Base-by-base conservation (phyloP, 2,888 invertebrate species). In the Chymomyza amoena region DNA sequence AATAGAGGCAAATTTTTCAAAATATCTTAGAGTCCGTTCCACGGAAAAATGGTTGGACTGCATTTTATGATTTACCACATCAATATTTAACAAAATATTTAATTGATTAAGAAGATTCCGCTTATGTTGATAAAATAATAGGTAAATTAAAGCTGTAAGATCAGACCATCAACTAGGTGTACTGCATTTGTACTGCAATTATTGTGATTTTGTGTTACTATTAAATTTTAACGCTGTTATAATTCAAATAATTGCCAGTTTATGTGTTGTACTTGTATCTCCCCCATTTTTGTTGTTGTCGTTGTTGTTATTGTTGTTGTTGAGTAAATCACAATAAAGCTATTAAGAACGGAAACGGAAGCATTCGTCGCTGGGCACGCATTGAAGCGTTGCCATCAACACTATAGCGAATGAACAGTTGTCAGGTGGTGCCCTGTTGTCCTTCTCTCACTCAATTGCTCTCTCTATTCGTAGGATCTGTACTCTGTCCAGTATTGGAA, bases 341-440 rank as follows among this genome's bases (percentile, higher is more conserved):
- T 87, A 89, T 87, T 83, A 83, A 81, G 79, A 90, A 83, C 90
- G 89, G 89, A 89, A 89, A 84, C 90, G 89, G 89, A 89, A 89
- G 89, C 90, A 87, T 86, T 87, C 90, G 80, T 88, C 84, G 89
- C 79, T 89, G 89, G 81, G 82, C 80, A 89, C 87, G 89, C 90
- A 87, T 88, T 89, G 73, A 89, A 80, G 86, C 89, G 84, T 82
- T 74, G 78, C 87, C 85, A 75, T 76, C 82, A 77, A 79, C 80
- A 84, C 69, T 63, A 71, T 69, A 77, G 72, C 39, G 39, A 45
- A 45, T 45, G 59, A 56, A 28, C 52, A 54, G 39, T 36, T 61
- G 36, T 45, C 62, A 56, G 15, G 32, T 61, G 15, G 32, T 61
- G 66, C 57, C 10, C 52, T 54, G 16, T 57, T n/a, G 13, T 59